phyloP scores from a whole-genome alignment of 2,888 invertebrate genomes.

The Stenolophus ochropezus region DNA sequence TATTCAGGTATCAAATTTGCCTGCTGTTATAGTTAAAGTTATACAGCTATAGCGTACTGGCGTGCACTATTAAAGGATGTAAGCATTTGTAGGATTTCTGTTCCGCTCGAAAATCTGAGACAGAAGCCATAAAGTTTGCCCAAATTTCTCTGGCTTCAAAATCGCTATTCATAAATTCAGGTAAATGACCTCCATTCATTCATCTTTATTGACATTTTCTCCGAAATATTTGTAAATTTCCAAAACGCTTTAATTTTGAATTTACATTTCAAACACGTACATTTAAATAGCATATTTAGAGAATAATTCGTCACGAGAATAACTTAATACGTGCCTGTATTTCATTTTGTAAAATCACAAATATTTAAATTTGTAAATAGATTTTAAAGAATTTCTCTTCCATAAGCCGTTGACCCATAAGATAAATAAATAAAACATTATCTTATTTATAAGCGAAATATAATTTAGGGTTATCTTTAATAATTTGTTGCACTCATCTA shows the following conservation, averaged over 20 bases:
- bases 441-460: slow-evolving; percentile 39
- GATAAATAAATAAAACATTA: no score
- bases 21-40: not conserved
- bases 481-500: not conserved
- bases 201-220: not conserved
- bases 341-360: slow-evolving; percentile 19
- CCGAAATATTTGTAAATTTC: not conserved
- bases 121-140: slow-evolving; percentile 15
- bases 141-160: slow-evolving; percentile 14
- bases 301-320: slow-evolving; percentile 17
- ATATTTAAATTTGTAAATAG: slow-evolving; percentile 7
- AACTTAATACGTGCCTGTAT: slow-evolving; percentile 19
- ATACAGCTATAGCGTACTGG: not conserved
- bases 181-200: not conserved
- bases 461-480: slow-evolving; percentile 11
- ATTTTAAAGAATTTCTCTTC: slow-evolving; percentile 16
- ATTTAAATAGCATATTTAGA: slow-evolving; percentile 31
- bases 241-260: not conserved
- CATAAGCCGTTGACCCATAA: no score
- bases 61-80: slow-evolving; percentile 1
- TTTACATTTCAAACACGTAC: slow-evolving; percentile 27
- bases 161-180: slow-evolving; percentile 1
- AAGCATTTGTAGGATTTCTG: not conserved
- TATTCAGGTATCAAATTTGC: no score
- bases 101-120: slow-evolving; percentile 33